Evolutionary conservation across 2,113 vertebrate genomes (phyloP).

Genomic region (Sorex fumeus): DNA sequence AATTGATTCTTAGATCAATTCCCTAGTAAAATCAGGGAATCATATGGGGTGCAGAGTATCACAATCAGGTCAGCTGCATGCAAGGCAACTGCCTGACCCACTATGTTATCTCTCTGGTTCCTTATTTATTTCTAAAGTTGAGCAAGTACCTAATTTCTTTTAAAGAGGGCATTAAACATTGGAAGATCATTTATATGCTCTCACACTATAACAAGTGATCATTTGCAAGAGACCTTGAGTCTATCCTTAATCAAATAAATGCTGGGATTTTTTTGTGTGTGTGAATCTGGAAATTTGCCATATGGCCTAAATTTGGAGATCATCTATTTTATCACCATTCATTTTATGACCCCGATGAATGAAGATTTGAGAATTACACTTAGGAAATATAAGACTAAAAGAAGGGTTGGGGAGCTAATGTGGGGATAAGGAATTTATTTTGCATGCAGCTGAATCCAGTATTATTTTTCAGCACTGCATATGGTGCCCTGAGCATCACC

Average conservation of each 20-base stretch:
- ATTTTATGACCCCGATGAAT: slow-evolving; percentile 57
- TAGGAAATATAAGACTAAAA: slow-evolving; percentile 36
- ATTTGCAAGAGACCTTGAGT: neutral
- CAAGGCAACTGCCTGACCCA: too few species aligned
- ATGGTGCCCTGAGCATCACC: too few species aligned
- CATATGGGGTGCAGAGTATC: too few species aligned
- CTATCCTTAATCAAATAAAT: neutral
- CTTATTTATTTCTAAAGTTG: too few species aligned
- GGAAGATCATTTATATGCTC: neutral
- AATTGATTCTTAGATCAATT: too few species aligned
- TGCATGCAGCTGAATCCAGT: too few species aligned
- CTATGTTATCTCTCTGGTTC: too few species aligned
- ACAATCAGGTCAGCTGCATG: too few species aligned
- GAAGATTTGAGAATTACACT: neutral
- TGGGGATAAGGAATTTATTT: too few species aligned
- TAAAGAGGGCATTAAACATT: neutral
- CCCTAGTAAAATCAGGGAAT: too few species aligned
- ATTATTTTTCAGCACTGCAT: too few species aligned
- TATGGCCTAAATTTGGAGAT: neutral
- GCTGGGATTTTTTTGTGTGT: neutral
- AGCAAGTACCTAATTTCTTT: neutral
- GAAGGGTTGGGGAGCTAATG: neutral
- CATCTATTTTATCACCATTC: neutral
- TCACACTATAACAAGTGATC: neutral
- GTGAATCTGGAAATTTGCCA: slow-evolving; percentile 38